phyloP scores from a whole-genome alignment of 35 echinoderm and acorn worm species.

The Acanthaster planci region DNA sequence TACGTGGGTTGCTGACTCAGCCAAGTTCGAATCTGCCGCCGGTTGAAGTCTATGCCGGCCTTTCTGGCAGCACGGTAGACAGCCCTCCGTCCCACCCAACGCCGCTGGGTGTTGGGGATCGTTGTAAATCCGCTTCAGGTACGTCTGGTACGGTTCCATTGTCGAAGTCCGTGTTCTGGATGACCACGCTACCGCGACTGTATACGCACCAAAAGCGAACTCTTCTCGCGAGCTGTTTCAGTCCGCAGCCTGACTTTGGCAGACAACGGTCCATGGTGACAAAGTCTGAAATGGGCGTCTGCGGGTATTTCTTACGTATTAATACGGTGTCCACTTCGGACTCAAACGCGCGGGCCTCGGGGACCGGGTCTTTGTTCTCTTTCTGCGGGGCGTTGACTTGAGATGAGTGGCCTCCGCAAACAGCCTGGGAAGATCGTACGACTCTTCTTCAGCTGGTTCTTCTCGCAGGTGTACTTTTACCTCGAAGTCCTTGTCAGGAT shows the following conservation, averaged over 20 bases:
- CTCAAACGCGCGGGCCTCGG: neutral
- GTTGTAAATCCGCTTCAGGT: conserved; percentile 45
- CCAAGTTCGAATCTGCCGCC: conserved; percentile 11
- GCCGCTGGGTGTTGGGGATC: conserved; percentile 38
- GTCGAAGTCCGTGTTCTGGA: neutral
- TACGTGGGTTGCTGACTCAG: conserved; percentile 43
- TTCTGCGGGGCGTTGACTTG: neutral
- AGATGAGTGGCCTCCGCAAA: conserved; percentile 36
- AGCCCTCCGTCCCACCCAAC: conserved; percentile 57
- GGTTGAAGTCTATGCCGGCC: neutral
- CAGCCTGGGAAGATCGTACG: neutral
- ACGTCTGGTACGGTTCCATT: conserved; percentile 24
- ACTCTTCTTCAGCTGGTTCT: neutral
- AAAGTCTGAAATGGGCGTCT: neutral
- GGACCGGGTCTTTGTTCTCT: conserved; percentile 1
- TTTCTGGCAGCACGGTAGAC: conserved; percentile 36
- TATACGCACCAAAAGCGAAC: conserved; percentile 32
- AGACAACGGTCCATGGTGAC: conserved; percentile 52
- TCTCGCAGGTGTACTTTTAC: neutral
- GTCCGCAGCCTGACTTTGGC: neutral
- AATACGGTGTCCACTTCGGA: conserved; percentile 27
- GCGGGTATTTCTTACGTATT: neutral
- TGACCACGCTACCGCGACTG: conserved; percentile 31
- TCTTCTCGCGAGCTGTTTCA: neutral
- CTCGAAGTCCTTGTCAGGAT: neutral